Percentiles rank a stretch among this genome's conserved stretches.
Conservation (phyloP, 2,113 vertebrate genomes). For the Oxyruncus cristatus region DNA sequence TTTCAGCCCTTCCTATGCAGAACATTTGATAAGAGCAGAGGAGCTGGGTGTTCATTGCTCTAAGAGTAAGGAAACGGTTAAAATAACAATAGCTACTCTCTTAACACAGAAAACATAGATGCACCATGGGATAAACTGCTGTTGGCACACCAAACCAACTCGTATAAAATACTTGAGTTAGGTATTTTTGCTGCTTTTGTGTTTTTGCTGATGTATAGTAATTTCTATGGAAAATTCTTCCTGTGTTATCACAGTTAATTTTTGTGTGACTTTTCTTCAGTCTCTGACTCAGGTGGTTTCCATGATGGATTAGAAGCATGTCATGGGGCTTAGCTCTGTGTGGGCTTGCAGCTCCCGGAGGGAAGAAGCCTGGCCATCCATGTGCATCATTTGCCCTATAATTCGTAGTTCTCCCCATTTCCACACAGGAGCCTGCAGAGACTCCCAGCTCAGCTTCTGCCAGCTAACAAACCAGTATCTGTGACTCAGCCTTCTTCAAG, state of each 20-base stretch:
- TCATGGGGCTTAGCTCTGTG: not conserved
- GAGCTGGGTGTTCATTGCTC: not conserved
- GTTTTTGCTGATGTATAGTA: not conserved
- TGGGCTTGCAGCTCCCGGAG: not conserved
- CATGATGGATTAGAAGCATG: not conserved
- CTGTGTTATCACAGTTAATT: not conserved
- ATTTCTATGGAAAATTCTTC: not conserved
- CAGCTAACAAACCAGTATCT: not conserved
- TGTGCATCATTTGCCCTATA: not conserved
- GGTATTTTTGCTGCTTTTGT: not conserved
- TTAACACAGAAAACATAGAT: not conserved
- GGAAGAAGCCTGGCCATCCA: not conserved
- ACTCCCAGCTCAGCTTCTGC: not conserved
- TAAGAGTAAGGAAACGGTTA: not conserved
- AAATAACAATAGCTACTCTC: not conserved
- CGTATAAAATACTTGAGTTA: not conserved
- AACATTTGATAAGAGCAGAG: constrained; percentile 1
- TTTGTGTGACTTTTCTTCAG: not conserved
- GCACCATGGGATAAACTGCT: not conserved
- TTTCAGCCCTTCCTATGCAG: constrained; percentile 36
- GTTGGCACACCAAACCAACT: not conserved
- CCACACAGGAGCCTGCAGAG: not conserved
- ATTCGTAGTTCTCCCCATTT: not conserved
- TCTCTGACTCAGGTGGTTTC: not conserved
- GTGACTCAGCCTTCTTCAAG: not conserved